Percentiles rank a stretch among this genome's conserved stretches.
These are phyloP conservation scores for Lepilemur ruficaudatus DNA, from an alignment of 2,797 vertebrate genomes.

Conservation along the genomic window DNA sequence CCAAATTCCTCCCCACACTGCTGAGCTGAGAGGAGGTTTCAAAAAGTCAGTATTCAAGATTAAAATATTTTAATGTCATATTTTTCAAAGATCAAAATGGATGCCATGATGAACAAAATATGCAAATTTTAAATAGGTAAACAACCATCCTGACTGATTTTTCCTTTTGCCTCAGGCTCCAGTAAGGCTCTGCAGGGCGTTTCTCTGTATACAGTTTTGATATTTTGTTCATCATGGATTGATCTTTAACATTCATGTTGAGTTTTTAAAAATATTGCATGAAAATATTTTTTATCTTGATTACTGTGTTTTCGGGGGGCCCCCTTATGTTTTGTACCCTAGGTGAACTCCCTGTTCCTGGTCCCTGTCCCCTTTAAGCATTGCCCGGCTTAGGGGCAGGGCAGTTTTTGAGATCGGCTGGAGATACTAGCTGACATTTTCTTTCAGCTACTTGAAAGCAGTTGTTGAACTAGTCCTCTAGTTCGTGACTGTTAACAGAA, in stretches of 20 bases:
- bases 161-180: background rate
- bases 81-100: background rate
- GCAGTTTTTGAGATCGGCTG: background rate
- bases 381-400: background rate
- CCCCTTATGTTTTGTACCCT: fast-evolving
- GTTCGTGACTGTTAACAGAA: background rate
- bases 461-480: background rate
- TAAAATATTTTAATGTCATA: background rate
- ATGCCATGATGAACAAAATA: background rate
- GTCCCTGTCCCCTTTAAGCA: background rate
- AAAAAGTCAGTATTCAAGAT: background rate
- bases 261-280: background rate
- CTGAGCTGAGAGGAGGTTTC: background rate
- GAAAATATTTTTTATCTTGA: background rate
- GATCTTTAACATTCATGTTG: background rate
- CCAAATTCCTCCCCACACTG: background rate
- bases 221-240: background rate
- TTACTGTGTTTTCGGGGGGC: background rate
- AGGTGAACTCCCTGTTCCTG: background rate
- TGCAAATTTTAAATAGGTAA: background rate
- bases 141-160: background rate
- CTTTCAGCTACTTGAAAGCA: background rate
- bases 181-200: background rate
- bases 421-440: background rate
- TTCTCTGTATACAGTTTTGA: background rate